Conservation (phyloP, 2,113 vertebrate species). For the Neogobius melanostomus region DNA sequence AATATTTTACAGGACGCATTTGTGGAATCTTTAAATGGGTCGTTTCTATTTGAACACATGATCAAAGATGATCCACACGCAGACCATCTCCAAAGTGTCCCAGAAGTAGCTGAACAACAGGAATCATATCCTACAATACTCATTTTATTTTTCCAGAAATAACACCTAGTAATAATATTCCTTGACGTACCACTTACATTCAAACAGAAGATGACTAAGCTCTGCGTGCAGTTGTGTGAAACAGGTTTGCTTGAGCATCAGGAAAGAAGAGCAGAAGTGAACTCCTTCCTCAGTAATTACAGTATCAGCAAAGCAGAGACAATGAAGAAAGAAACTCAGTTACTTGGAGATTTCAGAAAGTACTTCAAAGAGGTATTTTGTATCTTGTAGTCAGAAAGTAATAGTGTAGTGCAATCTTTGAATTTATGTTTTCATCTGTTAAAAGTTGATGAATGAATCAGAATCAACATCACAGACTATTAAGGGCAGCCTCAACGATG, state of each 20-base stretch:
- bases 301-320: slow-evolving; percentile 70
- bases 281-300: slow-evolving; percentile 72
- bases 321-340: slow-evolving; percentile 68
- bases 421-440: neutral
- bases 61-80: slow-evolving; percentile 79
- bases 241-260: slow-evolving; percentile 79
- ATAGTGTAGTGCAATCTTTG: too few relatives aligned
- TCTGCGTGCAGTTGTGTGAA: slow-evolving; percentile 82
- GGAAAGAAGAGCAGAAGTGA: slow-evolving; percentile 75
- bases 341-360: slow-evolving; percentile 75
- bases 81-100: slow-evolving; percentile 72
- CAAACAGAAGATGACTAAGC: slow-evolving; percentile 74
- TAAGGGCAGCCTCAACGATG: slow-evolving; percentile 46
- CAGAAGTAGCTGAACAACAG: slow-evolving; percentile 74
- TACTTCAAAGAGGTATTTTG: slow-evolving; percentile 58
- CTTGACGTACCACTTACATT: slow-evolving; percentile 84
- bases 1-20: slow-evolving; percentile 80
- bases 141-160: too few relatives aligned
- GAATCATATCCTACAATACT: slow-evolving; percentile 84
- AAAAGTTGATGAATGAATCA: slow-evolving; percentile 68
- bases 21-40: slow-evolving; percentile 84
- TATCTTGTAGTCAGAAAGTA: neutral
- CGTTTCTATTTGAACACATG: slow-evolving; percentile 83
- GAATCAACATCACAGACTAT: slow-evolving; percentile 58
- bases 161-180: slow-evolving; percentile 14